Conservation (phyloP, 2,113 vertebrate genomes). For the Protobothrops mucrosquamatus region DNA sequence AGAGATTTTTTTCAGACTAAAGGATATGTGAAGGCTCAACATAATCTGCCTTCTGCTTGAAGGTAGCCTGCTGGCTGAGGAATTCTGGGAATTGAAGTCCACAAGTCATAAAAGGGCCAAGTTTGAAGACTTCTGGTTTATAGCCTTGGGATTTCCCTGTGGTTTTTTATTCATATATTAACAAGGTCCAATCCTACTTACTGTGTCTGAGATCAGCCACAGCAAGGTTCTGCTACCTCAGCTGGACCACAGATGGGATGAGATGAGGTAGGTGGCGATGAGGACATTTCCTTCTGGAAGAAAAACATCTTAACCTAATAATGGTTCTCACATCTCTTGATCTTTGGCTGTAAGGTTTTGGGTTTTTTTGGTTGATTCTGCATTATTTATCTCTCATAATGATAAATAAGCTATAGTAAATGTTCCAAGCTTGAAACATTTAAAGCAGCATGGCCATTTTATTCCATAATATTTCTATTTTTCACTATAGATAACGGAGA, state of each 20-base stretch:
- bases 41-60: neutral
- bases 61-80: neutral
- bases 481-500: neutral
- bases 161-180: neutral
- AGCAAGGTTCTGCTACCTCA: neutral
- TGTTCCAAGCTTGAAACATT: neutral
- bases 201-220: neutral
- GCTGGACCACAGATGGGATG: neutral
- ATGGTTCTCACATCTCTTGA: neutral
- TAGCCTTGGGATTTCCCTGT: neutral
- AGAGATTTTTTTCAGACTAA: neutral
- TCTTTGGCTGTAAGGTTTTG: neutral
- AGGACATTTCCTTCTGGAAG: neutral
- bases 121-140: too few species aligned
- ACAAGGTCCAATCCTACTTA: neutral
- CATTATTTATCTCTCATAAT: neutral
- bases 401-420: neutral
- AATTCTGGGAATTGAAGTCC: too few species aligned
- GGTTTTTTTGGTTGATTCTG: neutral
- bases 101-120: too few species aligned
- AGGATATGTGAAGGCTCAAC: neutral
- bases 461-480: neutral
- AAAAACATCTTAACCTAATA: neutral
- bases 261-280: neutral
- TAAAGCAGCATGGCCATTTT: neutral